Conservation (phyloP, 2,113 vertebrate species). For the Triplophysa rosa region DNA sequence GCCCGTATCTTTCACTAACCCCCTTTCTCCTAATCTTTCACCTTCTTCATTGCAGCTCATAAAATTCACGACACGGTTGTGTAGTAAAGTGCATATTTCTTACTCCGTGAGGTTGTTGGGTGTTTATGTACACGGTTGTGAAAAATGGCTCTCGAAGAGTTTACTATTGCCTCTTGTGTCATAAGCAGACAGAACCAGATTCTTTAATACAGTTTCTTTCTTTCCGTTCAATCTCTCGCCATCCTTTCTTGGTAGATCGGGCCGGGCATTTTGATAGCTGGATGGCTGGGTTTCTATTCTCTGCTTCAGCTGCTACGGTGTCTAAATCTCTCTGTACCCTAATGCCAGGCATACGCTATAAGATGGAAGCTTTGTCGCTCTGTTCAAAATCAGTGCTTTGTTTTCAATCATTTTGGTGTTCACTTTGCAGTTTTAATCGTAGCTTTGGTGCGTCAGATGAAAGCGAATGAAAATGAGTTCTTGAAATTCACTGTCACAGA, state of each 20-base stretch:
- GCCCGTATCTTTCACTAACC: conserved; percentile 7
- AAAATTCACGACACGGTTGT: conserved; percentile 14
- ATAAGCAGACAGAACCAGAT: too few species aligned
- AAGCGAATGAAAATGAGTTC: too few species aligned
- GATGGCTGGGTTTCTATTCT: conserved; percentile 42
- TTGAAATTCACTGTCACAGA: too few species aligned
- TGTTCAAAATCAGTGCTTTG: too few species aligned
- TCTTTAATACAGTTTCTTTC: background rate
- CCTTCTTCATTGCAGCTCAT: conserved; percentile 10
- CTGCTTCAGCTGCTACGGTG: conserved; percentile 33
- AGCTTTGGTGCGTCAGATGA: too few species aligned
- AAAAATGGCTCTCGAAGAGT: background rate
- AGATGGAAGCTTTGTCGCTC: too few species aligned
- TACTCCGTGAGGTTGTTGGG: background rate
- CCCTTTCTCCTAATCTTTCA: background rate
- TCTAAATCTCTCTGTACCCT: conserved; percentile 20
- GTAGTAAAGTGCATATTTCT: conserved; percentile 17
- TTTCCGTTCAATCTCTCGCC: background rate
- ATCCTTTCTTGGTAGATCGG: conserved; percentile 6
- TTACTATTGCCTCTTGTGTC: background rate
- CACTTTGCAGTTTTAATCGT: too few species aligned
- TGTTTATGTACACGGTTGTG: background rate
- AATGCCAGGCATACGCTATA: too few species aligned
- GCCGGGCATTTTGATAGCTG: conserved; percentile 9
- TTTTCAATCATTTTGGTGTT: too few species aligned